Conservation (phyloP, 2,797 vertebrate genomes). For the Lagodon rhomboides region DNA sequence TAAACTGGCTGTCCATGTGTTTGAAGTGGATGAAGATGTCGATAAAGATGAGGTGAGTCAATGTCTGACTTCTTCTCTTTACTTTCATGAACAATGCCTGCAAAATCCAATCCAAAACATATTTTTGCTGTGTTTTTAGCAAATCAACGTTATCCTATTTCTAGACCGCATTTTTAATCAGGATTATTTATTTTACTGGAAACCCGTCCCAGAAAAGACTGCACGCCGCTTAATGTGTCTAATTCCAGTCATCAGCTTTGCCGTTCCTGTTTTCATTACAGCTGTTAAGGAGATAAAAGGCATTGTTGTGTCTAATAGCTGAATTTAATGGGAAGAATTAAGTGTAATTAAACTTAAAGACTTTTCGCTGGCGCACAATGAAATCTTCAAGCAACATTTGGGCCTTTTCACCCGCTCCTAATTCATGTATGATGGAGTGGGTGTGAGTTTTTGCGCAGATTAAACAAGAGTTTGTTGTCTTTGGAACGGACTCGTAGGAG, state of each 20-base stretch:
- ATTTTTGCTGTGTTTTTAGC: not conserved
- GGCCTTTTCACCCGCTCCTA: slow-evolving; percentile 47
- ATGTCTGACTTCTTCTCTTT: not conserved
- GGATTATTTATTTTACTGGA: not conserved
- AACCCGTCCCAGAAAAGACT: not conserved
- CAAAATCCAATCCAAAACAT: slow-evolving; percentile 1
- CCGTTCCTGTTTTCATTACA: slow-evolving; percentile 51
- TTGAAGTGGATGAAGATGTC: slow-evolving; percentile 98
- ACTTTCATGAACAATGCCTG: not conserved
- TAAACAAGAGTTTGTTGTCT: slow-evolving; percentile 57
- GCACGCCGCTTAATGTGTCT: slow-evolving; percentile 9
- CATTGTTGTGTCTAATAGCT: slow-evolving; percentile 32
- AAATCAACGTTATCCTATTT: not conserved
- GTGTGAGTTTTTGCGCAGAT: slow-evolving; percentile 45
- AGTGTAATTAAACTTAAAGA: slow-evolving; percentile 44
- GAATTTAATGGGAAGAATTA: slow-evolving; percentile 38
- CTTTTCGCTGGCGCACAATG: not conserved
- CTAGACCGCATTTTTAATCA: not conserved
- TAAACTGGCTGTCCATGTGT: slow-evolving; percentile 95
- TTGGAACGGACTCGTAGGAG: slow-evolving; percentile 50
- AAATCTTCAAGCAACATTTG: slow-evolving; percentile 39
- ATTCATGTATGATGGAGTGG: slow-evolving; percentile 36
- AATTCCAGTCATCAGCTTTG: slow-evolving; percentile 26
- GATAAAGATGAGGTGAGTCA: slow-evolving; percentile 97
- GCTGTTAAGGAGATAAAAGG: slow-evolving; percentile 34